These are phyloP conservation scores for Cataglyphis rosenhaueri DNA, from an alignment of 2,888 invertebrate species.

Conservation along the genomic window DNA sequence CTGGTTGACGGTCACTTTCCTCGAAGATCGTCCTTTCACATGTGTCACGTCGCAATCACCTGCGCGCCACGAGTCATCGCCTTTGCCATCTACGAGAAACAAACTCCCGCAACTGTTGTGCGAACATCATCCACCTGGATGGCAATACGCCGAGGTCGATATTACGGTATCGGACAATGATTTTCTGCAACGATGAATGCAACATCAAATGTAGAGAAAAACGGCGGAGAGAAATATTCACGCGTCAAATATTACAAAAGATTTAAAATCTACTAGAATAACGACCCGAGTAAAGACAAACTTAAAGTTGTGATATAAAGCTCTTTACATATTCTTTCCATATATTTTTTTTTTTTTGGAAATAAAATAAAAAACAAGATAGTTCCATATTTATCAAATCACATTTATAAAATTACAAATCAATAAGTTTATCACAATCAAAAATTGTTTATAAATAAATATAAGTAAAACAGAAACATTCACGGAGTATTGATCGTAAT, in stretches of 20 bases:
- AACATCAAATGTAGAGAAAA: background rate
- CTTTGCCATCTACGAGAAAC: slow-evolving; percentile 44
- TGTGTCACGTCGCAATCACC: slow-evolving; percentile 50
- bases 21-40: slow-evolving; percentile 47
- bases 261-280: background rate
- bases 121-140: slow-evolving; percentile 51
- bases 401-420: background rate
- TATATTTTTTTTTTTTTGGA: background rate
- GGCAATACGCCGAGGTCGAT: slow-evolving; percentile 26
- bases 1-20: slow-evolving; percentile 44
- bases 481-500: background rate
- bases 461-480: background rate
- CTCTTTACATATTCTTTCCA: background rate
- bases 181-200: background rate
- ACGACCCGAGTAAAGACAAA: background rate
- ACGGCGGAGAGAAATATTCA: background rate
- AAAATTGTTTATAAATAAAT: background rate
- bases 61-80: slow-evolving; percentile 44
- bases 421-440: background rate
- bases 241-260: background rate
- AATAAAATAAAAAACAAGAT: background rate
- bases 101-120: slow-evolving; percentile 52
- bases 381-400: background rate
- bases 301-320: background rate
- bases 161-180: slow-evolving; percentile 40